Evolutionary conservation across 2,888 invertebrate species (phyloP).

Genomic region (Tetragonisca angustula): DNA sequence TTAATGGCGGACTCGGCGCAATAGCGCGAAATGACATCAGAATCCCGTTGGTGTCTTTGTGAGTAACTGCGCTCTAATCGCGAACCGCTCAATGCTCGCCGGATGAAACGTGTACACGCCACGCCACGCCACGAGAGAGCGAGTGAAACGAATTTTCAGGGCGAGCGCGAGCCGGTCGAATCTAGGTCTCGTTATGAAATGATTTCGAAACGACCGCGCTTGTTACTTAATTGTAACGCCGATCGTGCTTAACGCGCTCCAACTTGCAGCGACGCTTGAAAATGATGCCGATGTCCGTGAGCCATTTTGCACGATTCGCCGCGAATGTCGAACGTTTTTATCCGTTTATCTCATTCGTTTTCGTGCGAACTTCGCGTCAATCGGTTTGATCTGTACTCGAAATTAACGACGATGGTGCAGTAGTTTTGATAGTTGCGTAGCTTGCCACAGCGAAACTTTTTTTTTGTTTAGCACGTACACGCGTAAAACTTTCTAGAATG

Average conservation of each 20-base stretch:
- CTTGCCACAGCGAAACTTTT: too few relatives aligned
- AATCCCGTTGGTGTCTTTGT: constrained; percentile 27
- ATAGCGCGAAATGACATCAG: constrained; percentile 36
- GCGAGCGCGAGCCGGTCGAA: constrained; percentile 35
- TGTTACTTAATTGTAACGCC: constrained; percentile 66
- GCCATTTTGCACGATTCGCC: background rate
- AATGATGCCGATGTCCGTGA: background rate
- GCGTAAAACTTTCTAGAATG: too few relatives aligned
- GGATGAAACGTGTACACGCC: constrained; percentile 23
- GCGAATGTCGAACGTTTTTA: background rate
- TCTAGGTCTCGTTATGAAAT: constrained; percentile 68
- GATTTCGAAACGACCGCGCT: constrained; percentile 59
- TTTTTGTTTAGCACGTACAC: too few relatives aligned
- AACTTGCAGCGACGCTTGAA: background rate
- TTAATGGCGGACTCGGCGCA: background rate
- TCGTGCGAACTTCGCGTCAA: too few relatives aligned
- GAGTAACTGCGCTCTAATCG: constrained; percentile 48
- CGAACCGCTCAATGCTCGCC: constrained; percentile 19
- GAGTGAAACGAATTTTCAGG: constrained; percentile 57
- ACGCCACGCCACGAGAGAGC: background rate
- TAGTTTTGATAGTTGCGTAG: too few relatives aligned
- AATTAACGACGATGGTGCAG: too few relatives aligned
- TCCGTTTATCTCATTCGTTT: too few relatives aligned
- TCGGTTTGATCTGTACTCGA: too few relatives aligned
- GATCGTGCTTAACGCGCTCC: constrained; percentile 54